Percentiles rank a stretch among this genome's conserved stretches.
Conservation (phyloP, 92 coral and sea anemone species). For the Virgularia gustaviana region DNA sequence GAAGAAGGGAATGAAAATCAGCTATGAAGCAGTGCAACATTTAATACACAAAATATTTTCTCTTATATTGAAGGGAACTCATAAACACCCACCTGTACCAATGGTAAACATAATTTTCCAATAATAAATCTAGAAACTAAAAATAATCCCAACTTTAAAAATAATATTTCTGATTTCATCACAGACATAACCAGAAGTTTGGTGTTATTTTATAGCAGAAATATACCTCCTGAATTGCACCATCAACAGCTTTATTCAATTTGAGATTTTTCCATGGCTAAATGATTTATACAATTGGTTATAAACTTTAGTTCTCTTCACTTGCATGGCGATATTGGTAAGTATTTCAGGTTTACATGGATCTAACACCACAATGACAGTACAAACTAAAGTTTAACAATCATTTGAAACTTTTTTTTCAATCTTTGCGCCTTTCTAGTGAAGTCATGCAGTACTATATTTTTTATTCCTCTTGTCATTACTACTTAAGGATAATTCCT, state of each 20-base stretch:
- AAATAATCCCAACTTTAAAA: not conserved
- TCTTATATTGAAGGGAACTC: not conserved
- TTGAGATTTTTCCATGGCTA: slow-evolving; percentile 86
- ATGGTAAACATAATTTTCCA: slow-evolving; percentile 74
- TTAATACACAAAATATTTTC: not conserved
- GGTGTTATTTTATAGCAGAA: not conserved
- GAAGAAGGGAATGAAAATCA: not conserved
- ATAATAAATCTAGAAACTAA: slow-evolving; percentile 80
- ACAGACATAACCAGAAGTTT: not conserved
- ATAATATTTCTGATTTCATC: not conserved
- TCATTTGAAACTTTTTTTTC: no score
- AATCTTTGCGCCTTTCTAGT: no score
- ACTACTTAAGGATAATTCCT: no score
- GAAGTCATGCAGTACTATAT: no score
- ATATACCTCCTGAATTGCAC: slow-evolving; percentile 81
- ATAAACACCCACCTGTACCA: slow-evolving; percentile 83
- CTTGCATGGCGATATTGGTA: no score
- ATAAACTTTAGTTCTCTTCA: no score
- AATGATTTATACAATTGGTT: not conserved
- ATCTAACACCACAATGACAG: no score
- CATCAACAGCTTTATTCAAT: slow-evolving; percentile 77
- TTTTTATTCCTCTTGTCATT: no score
- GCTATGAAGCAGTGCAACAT: not conserved
- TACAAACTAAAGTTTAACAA: no score
- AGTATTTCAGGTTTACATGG: no score